These are phyloP conservation scores for Trachops cirrhosus DNA, from an alignment of 2,797 vertebrate species.

Conservation along the genomic window DNA sequence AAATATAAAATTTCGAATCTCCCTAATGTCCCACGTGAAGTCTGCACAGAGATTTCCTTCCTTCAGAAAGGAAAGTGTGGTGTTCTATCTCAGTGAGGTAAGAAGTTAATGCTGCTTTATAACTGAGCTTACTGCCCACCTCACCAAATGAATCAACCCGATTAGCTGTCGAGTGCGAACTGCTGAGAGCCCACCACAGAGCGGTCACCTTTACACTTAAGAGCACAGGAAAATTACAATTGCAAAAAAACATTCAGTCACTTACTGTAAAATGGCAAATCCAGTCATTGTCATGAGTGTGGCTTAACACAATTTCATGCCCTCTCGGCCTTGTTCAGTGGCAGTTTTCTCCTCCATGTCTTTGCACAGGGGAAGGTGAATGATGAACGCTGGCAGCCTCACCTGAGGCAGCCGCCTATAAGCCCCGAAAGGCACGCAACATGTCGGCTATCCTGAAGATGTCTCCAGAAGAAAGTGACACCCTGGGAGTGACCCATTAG, in stretches of 20 bases:
- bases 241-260: slow-evolving; percentile 71
- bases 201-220: slow-evolving; percentile 86
- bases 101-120: slow-evolving; percentile 62
- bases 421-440: not conserved
- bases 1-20: slow-evolving; percentile 54
- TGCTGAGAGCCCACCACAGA: slow-evolving; percentile 65
- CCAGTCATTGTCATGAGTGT: slow-evolving; percentile 68
- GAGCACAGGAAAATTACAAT: slow-evolving; percentile 83
- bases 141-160: slow-evolving; percentile 80
- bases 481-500: not conserved
- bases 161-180: slow-evolving; percentile 81
- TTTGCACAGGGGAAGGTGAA: not conserved
- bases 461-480: not conserved
- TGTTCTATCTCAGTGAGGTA: slow-evolving; percentile 30
- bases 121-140: slow-evolving; percentile 52
- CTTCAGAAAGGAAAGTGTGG: not conserved
- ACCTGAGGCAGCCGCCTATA: not conserved
- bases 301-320: slow-evolving; percentile 77
- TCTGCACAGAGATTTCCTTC: slow-evolving; percentile 28
- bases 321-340: slow-evolving; percentile 62
- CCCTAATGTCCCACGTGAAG: slow-evolving; percentile 27
- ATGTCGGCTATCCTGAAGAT: not conserved
- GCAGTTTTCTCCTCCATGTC: slow-evolving; percentile 52
- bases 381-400: slow-evolving; percentile 49
- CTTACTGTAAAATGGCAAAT: slow-evolving; percentile 78